Evolutionary conservation across 2,888 invertebrate genomes (phyloP).

Genomic region (Aphrophora alni): DNA sequence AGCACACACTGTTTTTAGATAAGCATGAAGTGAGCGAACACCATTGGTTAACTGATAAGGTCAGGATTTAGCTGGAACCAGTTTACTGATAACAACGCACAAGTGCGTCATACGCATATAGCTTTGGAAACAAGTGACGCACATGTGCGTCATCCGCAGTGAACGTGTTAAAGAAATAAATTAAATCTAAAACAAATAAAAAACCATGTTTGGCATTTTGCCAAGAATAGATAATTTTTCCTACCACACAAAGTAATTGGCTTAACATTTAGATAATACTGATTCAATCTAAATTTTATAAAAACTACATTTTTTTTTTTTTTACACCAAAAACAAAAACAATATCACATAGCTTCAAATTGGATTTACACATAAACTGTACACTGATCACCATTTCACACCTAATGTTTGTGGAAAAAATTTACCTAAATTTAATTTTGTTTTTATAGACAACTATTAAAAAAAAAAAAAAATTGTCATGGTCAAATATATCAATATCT

Average conservation of each 20-base stretch:
- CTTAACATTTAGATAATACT: background rate
- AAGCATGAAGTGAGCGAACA: too few relatives aligned
- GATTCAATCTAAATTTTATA: background rate
- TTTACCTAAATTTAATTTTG: background rate
- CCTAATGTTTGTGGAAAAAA: background rate
- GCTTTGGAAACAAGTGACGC: too few relatives aligned
- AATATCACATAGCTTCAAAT: background rate
- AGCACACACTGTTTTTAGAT: too few relatives aligned
- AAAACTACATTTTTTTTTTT: background rate
- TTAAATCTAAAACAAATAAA: too few relatives aligned
- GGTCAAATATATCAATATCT: too few relatives aligned
- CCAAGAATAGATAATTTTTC: background rate
- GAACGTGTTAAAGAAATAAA: too few relatives aligned
- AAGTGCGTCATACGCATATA: too few relatives aligned
- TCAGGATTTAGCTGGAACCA: too few relatives aligned
- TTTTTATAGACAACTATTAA: background rate
- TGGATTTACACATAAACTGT: background rate
- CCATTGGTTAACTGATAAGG: too few relatives aligned
- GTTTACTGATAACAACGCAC: too few relatives aligned
- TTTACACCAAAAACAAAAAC: background rate
- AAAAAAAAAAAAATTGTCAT: background rate
- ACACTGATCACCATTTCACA: background rate
- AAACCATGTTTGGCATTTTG: too few relatives aligned
- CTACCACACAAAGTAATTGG: background rate
- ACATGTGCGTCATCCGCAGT: too few relatives aligned